Evolutionary conservation across 2,888 invertebrate species (phyloP), one percentile per base, ranked within the genome.

Genomic region (Digitonthophagus gazella): DNA sequence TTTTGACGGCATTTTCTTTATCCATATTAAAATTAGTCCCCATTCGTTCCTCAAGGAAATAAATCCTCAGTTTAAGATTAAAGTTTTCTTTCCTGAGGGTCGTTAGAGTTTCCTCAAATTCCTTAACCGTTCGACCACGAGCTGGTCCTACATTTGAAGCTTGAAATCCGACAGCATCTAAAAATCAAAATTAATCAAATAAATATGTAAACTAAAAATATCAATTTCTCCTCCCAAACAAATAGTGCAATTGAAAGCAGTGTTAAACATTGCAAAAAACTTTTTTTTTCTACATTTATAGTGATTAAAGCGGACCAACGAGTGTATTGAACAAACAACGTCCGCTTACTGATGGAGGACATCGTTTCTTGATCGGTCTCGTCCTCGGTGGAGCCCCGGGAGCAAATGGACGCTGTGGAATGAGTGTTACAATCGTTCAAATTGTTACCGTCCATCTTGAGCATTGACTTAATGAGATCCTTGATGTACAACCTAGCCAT

Each of bases 51-150:
- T 97, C 96, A 72, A 96, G 85, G 80, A 96, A 94, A 83, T 94
- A 97, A 76, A 97, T 92, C 67, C 96, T 87, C 76, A 97, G 84
- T 83, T 96, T 97, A 15, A 97, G 85, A 83, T 94, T 92, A 79
- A 97, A 97, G 82, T 97, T 97, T 82, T 97, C 97, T 81, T 95
- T 96, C 74, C 91, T 90, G 72, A 97, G 83, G 63, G 88, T 87
- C 66, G 89, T 89, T 73, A 96, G 86, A 80, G 96, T 92, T 81
- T 96, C 93, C 80, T 96, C 96, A 78, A 93, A 92, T 75, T 96
- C 96, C 78, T 95, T 95, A 86, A 96, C 91, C 20, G 93, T 92
- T 67, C 92, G 86, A 76, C 80, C 80, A 5, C 81, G 76, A 73
- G 78, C 73, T 2, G 78, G 78, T 8, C 77, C 78, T 2, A 72